Conservation (phyloP, 1,140 invertebrate species). For the Pentalonia nigronervosa region DNA sequence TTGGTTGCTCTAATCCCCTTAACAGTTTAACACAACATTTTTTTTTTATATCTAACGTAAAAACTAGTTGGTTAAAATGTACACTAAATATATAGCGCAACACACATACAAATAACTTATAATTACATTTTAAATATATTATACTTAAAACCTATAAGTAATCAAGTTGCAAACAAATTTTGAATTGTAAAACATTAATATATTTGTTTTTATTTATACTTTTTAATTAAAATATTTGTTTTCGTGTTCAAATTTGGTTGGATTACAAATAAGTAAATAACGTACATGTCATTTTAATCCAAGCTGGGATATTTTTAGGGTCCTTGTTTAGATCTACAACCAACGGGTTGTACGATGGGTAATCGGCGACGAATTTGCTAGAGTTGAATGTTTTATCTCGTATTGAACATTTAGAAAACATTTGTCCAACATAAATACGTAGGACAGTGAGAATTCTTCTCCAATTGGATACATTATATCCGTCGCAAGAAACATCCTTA, state of each 20-base stretch:
- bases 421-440: background rate
- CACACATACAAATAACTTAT: background rate
- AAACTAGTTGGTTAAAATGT: background rate
- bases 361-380: background rate
- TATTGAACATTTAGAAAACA: background rate
- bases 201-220: background rate
- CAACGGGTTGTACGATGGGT: background rate
- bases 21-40: too few relatives aligned
- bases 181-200: background rate
- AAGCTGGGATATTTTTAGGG: background rate
- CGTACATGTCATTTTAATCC: background rate
- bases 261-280: background rate
- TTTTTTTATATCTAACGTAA: background rate
- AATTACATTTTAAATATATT: background rate
- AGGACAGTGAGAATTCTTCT: background rate
- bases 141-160: background rate
- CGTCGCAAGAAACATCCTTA: background rate
- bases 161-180: background rate
- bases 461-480: background rate
- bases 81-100: background rate
- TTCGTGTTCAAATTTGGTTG: background rate
- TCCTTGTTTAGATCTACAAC: background rate
- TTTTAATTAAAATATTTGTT: background rate
- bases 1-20: too few relatives aligned
- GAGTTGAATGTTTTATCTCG: background rate